These are phyloP conservation scores for Saccostrea echinata DNA, from an alignment of 1,140 invertebrate species.

Conservation along the genomic window DNA sequence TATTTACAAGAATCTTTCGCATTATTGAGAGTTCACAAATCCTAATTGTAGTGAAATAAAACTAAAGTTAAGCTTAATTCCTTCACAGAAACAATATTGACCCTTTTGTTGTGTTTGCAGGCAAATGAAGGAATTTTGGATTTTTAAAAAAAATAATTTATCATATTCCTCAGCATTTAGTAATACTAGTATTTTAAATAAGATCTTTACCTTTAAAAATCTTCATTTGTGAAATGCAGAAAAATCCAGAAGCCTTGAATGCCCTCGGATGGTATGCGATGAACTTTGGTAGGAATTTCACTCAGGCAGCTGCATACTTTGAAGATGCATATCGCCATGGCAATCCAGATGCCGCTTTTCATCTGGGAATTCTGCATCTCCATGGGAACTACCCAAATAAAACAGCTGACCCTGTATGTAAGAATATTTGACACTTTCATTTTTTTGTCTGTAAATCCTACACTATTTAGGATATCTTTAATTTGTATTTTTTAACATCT, in stretches of 20 bases:
- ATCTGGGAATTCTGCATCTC: constrained; percentile 72
- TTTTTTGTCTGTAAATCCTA: background rate
- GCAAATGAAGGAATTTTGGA: no score
- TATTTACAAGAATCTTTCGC: no score
- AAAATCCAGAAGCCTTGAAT: constrained; percentile 69
- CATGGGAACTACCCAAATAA: constrained; percentile 66
- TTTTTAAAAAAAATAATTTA: no score
- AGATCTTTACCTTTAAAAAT: background rate
- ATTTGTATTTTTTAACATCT: no score
- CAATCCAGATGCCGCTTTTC: constrained; percentile 71
- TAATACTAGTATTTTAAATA: no score
- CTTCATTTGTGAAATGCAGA: constrained; percentile 54
- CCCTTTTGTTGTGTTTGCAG: no score
- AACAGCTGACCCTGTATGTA: constrained; percentile 65
- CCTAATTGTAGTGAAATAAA: no score
- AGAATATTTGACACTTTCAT: background rate
- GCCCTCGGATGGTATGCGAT: constrained; percentile 75
- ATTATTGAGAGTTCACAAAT: no score
- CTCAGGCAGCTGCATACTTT: constrained; percentile 68
- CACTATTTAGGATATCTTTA: background rate
- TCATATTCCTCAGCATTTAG: no score
- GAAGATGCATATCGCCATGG: constrained; percentile 65
- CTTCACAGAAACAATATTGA: background rate
- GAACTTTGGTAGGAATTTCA: constrained; percentile 66
- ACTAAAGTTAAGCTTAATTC: no score